Evolutionary conservation across 2,113 vertebrate species (phyloP), one percentile per base, ranked within the genome.

Genomic region (Pygoscelis antarcticus): DNA sequence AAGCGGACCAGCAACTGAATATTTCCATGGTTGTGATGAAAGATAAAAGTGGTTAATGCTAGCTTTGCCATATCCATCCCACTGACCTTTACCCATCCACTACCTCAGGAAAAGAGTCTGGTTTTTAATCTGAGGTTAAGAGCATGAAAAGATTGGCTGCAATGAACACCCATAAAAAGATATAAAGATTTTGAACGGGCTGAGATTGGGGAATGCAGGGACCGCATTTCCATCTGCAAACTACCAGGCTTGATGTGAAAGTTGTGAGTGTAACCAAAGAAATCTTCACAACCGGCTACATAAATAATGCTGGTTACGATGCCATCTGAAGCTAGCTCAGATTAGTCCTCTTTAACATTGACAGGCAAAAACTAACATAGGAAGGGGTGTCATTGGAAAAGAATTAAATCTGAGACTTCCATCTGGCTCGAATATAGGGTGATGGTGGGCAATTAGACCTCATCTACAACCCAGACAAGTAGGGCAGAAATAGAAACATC

Each of bases 401-500:
- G 34, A 85, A 86, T 77, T 97, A 96, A 97, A 89, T 96, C 64
- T 32, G 65, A 97, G 76, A 93, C 96, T 97, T 92, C 76, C 81
- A 85, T 92, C 85, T 72, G 87, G 65, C 72, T 97, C 96, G 89
- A 96, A 95, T 95, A 89, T 80, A 96, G 79, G 89, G 88, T 75
- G n/a, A 75, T 78, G 22, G 74, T 64, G 87, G 42, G 18, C 49
- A 88, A 96, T 97, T 96, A 95, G 69, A 87, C 74, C 71, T 77
- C 81, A 74, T 93, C 96, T 94, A 55, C 96, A 92, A 93, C n/a
- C 58, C 70, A 83, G 81, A 91, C 38, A 94, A 90, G 71, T 62
- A 81, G 86, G 91, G 94, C 38, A 96, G 93, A 71, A 92, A 95
- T 19, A 89, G 95, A 96, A 97, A 94, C 52, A 97, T 95, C 69